Base-by-base conservation (phyloP, 2,888 invertebrate genomes). In the Teleogryllus oceanicus region DNA sequence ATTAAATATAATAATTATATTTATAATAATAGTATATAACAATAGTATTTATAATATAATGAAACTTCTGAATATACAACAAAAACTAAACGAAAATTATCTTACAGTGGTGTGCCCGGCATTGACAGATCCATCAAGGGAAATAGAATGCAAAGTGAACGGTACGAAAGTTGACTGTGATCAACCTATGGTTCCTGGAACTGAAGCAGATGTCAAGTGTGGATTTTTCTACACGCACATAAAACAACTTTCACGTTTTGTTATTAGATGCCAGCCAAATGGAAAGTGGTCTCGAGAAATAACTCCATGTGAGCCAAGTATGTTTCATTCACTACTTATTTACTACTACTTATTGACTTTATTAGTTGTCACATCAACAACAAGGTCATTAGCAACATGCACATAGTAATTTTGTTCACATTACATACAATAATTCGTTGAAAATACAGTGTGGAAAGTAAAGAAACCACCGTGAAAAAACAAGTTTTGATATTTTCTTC, bases 171-270 rank as follows among this genome's bases (percentile, higher is more conserved):
- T 84, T 78, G 80, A 84, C 77, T 85, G 85, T 79, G 82, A 82
- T 78, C 82, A 83, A 62, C 81, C 82, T 24, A 81, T 84, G 76
- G 81, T 81, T 49, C 83, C 83, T 18, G 84, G 84, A 74, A 85
- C 85, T n/a, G 82, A 80, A 49, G 85, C 85, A 77, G 81, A 79
- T 77, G 82, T 85, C 75, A 80, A 82, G 37, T 85, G 85, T 82
- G 85, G 84, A 81, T 80, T 82, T 77, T 84, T 83, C 74, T 85
- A 85, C 83, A n/a, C 13, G n/a, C 62, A 62, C 62, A n/a, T 62
- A 0, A 13, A 13, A 13, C 16, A 62, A 62, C n/a, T 62, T n/a
- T 12, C 62, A n/a, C 13, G n/a, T 62, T 62, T 5, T n/a, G n/a
- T 18, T 62, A 18, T n/a, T 18, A n/a, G 13, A n/a, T 62, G 62